Evolutionary conservation across 2,113 vertebrate genomes (phyloP).

Genomic region (Pygoscelis adeliae): DNA sequence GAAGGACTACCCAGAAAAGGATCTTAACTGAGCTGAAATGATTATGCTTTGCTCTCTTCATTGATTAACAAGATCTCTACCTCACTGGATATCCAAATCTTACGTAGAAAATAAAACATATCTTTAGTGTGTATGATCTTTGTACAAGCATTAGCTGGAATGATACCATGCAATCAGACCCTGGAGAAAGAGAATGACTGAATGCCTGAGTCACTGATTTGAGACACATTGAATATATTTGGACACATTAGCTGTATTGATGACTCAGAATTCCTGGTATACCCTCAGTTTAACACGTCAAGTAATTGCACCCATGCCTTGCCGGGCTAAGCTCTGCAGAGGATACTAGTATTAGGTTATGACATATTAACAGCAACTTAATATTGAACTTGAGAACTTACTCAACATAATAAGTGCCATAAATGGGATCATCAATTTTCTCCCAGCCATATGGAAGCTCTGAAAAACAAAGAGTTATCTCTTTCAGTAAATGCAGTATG

Average conservation of each 20-base stretch:
- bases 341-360: conserved; percentile 30
- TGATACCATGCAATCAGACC: not conserved
- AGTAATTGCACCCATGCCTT: not conserved
- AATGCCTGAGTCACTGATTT: not conserved
- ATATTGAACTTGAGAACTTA: conserved; percentile 86
- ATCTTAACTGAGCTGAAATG: not conserved
- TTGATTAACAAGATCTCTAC: not conserved
- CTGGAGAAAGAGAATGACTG: not conserved
- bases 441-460: conserved; percentile 99
- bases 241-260: not conserved
- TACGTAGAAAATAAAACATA: not conserved
- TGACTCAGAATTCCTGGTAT: conserved; percentile 1
- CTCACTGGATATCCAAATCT: not conserved
- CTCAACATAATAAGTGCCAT: conserved; percentile 99
- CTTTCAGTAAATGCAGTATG: conserved; percentile 67
- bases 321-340: conserved; percentile 17
- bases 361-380: conserved; percentile 70
- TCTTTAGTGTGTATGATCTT: conserved; percentile 27
- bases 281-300: conserved; percentile 9
- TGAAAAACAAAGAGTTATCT: conserved; percentile 82
- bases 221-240: not conserved
- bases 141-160: not conserved
- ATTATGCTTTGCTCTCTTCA: not conserved
- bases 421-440: conserved; percentile 99
- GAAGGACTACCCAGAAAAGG: not conserved